phyloP scores from a whole-genome alignment of 2,797 vertebrate genomes.

The Passerculus sandwichensis region DNA sequence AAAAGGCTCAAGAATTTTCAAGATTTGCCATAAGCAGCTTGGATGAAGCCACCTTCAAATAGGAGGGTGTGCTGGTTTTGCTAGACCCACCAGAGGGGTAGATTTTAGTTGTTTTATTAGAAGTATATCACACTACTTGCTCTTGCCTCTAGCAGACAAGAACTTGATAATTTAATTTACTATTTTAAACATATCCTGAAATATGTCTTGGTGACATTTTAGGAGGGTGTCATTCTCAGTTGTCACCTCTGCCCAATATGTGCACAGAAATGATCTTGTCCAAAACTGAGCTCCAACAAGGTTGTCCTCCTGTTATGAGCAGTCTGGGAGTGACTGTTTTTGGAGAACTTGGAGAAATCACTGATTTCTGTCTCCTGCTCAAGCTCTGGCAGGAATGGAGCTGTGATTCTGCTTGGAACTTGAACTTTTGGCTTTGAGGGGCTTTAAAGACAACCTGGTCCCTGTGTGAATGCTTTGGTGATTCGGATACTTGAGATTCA shows the following conservation, averaged over 20 bases:
- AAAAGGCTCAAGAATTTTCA: neutral
- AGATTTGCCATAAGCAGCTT: neutral
- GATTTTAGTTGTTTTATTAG: neutral
- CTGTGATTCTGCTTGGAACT: neutral
- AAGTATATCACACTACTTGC: neutral
- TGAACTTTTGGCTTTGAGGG: neutral
- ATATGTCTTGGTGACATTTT: neutral
- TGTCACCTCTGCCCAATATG: neutral
- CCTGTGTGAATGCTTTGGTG: neutral
- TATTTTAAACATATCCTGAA: neutral
- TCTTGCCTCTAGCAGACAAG: neutral
- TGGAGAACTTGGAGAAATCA: neutral
- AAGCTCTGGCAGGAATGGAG: neutral
- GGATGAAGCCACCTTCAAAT: neutral
- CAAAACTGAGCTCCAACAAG: neutral
- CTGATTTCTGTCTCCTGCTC: neutral
- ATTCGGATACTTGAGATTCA: neutral
- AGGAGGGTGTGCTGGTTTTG: too few species aligned
- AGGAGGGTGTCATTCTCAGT: neutral
- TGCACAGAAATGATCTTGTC: neutral
- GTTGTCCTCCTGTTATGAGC: neutral
- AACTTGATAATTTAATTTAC: neutral
- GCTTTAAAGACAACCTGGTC: neutral
- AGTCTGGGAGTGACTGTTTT: rapidly evolving
- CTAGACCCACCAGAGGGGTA: too few species aligned